Conservation (phyloP, 2,888 invertebrate species). For the Himalopsyche anomala region DNA sequence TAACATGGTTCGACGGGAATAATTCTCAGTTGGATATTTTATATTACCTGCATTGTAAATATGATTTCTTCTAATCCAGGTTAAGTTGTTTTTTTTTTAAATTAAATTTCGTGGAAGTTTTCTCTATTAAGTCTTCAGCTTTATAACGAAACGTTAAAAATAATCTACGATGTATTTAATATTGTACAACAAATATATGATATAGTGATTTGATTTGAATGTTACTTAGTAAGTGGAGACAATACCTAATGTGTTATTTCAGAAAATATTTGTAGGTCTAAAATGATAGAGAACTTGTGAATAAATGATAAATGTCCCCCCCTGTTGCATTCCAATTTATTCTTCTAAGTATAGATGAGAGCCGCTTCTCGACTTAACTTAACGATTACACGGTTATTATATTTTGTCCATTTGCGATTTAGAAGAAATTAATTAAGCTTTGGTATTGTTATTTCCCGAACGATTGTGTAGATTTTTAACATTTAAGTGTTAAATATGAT, state of each 20-base stretch:
- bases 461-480: constrained; percentile 32
- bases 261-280: constrained; percentile 38
- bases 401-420: constrained; percentile 41
- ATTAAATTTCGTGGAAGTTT: background rate
- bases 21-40: background rate
- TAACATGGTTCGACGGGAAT: background rate
- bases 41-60: constrained; percentile 14
- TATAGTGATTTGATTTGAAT: background rate
- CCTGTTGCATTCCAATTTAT: constrained; percentile 65
- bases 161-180: background rate
- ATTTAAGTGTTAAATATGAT: constrained; percentile 37
- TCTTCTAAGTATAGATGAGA: constrained; percentile 49
- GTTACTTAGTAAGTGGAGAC: constrained; percentile 21
- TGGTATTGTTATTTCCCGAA: constrained; percentile 34
- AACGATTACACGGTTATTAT: constrained; percentile 50
- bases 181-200: constrained; percentile 37
- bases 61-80: background rate
- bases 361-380: constrained; percentile 46
- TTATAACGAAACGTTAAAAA: constrained; percentile 3
- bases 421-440: constrained; percentile 39
- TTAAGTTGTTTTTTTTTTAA: constrained; percentile 6
- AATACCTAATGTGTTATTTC: constrained; percentile 45
- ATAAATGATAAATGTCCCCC: constrained; percentile 50
- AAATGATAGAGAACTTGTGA: constrained; percentile 37
- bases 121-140: background rate